Evolutionary conservation across 2,888 invertebrate genomes (phyloP), one percentile per base, ranked within the genome.

Genomic region (Cyclophora albipunctata): DNA sequence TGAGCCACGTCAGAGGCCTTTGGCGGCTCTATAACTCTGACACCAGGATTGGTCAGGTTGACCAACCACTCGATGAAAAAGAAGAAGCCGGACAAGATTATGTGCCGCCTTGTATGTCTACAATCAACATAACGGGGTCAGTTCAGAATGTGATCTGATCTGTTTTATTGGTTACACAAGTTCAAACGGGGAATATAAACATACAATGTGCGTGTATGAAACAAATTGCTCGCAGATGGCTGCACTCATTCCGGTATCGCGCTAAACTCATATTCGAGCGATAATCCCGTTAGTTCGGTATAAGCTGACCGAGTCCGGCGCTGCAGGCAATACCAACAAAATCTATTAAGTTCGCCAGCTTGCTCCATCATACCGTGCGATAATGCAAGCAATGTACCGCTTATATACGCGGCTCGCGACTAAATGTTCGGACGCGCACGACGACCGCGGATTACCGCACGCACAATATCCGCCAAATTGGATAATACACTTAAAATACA

Each of bases 401-500:
- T 71, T 66, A 66, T 66, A 66, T 66, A 69, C 69, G 63, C 69
- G 60, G 71, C 64, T 72, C 71, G 71, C 77, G 76, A 69, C 78
- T 80, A 76, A 81, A 75, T 81, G 74, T 63, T 70, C 71, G 74
- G 70, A 66, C 77, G 74, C 75, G 77, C 73, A 71, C 75, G 70
- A 74, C 80, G 71, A 71, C 75, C 78, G 73, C 78, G 80, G 84
- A 86, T 87, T 85, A 86, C 78, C 79, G 71, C 84, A 87, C 89
- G 88, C 87, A 89, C 89, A 88, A 89, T 90, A 90, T 84, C 89
- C 80, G 78, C 81, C 87, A 89, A 90, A 90, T 91, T 90, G 90
- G 91, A 90, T 91, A 90, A 91, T 91, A 90, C 90, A 90, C 90
- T 91, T 91, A 91, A 91, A 91, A 91, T 88, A 90, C 90, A 87